Base-by-base conservation (phyloP, 92 coral and sea anemone genomes). In the Actinernus sp. region DNA sequence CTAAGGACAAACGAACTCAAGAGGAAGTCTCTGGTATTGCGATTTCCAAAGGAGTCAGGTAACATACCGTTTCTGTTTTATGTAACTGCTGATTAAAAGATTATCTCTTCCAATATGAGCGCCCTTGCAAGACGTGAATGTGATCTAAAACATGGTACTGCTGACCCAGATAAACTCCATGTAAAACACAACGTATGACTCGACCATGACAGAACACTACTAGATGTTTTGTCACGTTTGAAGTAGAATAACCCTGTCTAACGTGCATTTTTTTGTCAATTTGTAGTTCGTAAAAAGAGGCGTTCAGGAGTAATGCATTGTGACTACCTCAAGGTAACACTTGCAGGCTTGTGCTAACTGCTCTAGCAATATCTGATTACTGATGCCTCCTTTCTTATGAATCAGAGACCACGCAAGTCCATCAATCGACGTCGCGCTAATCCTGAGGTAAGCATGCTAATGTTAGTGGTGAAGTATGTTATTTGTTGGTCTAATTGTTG, bases 281-380 rank as follows among this genome's bases (percentile, higher is more conserved):
- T 52, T 64, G 5, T 49, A 91, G 97, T 94, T 37, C 85, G 88
- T 9, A 91, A 91, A 43, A 92, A 88, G 63, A 68, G 97, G 56
- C 76, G 95, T 2, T 93, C 98, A 24, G 98, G 98, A 37, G 97
- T 93, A 19, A 92, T 93, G 93, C 98, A 93, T 43, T 93, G 98
- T 49, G 98, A 93, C 59, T 93, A 93, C 49, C 80, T 93, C 28
- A 93, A 86, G 96, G 98, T 88, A 88, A 1, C 27, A n/a, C 1
- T 49, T 28, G 24, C 39, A 3, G 13, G 21, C 10, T 60, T 7
- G 37, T 44, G 1, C n/a, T n/a, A n/a, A 10, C 0, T 26, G 18
- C 38, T 3, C n/a, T n/a, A n/a, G n/a, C n/a, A n/a, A n/a, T n/a
- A n/a, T n/a, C n/a, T n/a, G n/a, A n/a, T n/a, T n/a, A n/a, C n/a